A percentile compares a stretch with the other conserved stretches of the same genome.
Evolutionary conservation across 2,888 invertebrate species (phyloP).

Genomic region (Ennomos fuscantarius): DNA sequence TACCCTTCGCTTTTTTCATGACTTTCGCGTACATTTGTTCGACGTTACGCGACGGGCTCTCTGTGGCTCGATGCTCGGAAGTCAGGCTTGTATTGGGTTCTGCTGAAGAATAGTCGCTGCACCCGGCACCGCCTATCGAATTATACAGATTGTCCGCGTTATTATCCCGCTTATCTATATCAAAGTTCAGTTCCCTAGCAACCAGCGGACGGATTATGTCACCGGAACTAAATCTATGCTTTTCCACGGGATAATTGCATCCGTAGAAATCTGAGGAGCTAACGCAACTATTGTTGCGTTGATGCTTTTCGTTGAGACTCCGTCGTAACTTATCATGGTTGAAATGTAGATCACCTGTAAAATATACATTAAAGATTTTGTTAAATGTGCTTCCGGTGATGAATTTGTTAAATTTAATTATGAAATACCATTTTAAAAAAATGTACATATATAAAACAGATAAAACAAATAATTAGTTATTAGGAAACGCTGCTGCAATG

Average conservation of each 20-base stretch:
- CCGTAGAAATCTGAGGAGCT: constrained; percentile 83
- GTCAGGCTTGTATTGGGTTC: constrained; percentile 63
- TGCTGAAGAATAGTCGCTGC: constrained; percentile 66
- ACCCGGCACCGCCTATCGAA: constrained; percentile 69
- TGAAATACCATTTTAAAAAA: too few species aligned
- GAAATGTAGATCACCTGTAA: constrained; percentile 77
- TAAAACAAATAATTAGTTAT: too few species aligned
- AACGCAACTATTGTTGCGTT: constrained; percentile 82
- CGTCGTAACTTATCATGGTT: constrained; percentile 77
- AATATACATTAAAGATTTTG: background rate
- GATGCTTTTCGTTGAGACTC: constrained; percentile 81
- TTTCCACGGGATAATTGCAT: constrained; percentile 82
- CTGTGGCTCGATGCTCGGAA: constrained; percentile 73
- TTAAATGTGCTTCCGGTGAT: too few species aligned
- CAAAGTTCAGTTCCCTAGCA: constrained; percentile 75
- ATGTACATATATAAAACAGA: too few species aligned
- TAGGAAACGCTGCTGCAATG: too few species aligned
- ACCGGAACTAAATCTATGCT: constrained; percentile 80
- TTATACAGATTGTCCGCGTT: constrained; percentile 71
- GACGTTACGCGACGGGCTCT: constrained; percentile 88
- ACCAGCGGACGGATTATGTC: constrained; percentile 78
- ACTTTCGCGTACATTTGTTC: constrained; percentile 97
- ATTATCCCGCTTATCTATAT: constrained; percentile 68
- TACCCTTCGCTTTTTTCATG: constrained; percentile 87
- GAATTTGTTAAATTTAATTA: too few species aligned